Percentiles rank a stretch among this genome's conserved stretches.
These are phyloP conservation scores for Bombylius major DNA, from an alignment of 2,888 invertebrate species.

Conservation along the genomic window DNA sequence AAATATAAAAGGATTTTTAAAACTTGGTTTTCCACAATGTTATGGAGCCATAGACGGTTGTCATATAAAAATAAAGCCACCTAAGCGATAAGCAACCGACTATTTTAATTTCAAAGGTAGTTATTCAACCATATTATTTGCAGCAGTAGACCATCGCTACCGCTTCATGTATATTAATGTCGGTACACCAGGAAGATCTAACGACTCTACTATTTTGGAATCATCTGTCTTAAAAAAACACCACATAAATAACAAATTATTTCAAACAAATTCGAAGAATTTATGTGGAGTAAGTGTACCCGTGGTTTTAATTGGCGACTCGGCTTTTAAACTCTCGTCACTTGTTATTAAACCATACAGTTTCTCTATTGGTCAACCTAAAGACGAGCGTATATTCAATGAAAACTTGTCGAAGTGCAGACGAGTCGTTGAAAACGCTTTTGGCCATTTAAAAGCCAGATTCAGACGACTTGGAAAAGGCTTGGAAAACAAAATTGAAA, in stretches of 20 bases:
- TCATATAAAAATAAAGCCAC: not conserved
- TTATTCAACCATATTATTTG: too few relatives aligned
- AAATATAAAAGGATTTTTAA: too few relatives aligned
- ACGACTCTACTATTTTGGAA: not conserved
- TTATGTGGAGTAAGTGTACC: not conserved
- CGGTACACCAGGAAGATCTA: not conserved
- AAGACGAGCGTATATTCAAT: too few relatives aligned
- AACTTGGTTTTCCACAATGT: too few relatives aligned
- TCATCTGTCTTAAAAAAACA: not conserved
- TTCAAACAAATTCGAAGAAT: not conserved
- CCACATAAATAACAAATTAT: not conserved
- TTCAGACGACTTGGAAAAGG: too few relatives aligned
- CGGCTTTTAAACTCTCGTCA: not conserved
- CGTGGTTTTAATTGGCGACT: not conserved
- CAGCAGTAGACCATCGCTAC: not conserved
- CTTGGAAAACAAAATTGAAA: too few relatives aligned
- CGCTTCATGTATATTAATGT: not conserved
- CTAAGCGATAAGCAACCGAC: not conserved
- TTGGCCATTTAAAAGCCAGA: too few relatives aligned
- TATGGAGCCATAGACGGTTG: not conserved
- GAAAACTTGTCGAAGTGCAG: too few relatives aligned
- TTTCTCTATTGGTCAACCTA: too few relatives aligned
- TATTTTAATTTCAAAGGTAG: not conserved
- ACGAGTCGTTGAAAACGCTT: too few relatives aligned
- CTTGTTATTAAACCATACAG: not conserved